Evolutionary conservation across 2,113 vertebrate genomes (phyloP).

Genomic region (Oryzias curvinotus): DNA sequence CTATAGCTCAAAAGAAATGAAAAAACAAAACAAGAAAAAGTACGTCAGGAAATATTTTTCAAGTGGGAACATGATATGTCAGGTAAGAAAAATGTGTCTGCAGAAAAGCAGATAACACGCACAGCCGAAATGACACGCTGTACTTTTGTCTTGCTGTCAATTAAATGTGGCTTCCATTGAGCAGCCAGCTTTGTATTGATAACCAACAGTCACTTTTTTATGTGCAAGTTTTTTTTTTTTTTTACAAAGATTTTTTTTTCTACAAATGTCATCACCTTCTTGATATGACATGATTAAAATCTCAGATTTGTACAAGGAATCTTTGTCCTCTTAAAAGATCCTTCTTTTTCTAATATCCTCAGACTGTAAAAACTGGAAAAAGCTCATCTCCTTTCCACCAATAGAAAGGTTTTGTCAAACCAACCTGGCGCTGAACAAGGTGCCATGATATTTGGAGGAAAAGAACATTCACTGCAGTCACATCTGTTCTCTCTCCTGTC

Average conservation of each 20-base stretch:
- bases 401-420: constrained; percentile 3
- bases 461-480: constrained; percentile 22
- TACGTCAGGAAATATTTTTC: too few relatives aligned
- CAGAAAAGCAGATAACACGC: background rate
- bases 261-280: constrained; percentile 2
- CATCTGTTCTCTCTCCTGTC: constrained; percentile 24
- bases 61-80: too few relatives aligned
- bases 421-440: constrained; percentile 7
- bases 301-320: background rate
- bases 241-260: background rate
- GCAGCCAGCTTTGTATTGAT: background rate
- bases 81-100: too few relatives aligned
- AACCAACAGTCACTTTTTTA: too few relatives aligned
- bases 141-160: background rate
- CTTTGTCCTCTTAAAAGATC: constrained; percentile 30
- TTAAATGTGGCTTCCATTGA: constrained; percentile 2
- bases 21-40: too few relatives aligned
- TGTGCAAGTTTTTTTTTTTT: background rate
- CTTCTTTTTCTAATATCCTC: constrained; percentile 12
- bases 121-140: background rate
- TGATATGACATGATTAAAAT: constrained; percentile 4
- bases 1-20: too few relatives aligned
- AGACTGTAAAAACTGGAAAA: constrained; percentile 16
- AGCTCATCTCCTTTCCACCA: constrained; percentile 17
- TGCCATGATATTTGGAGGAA: constrained; percentile 28